Percentiles rank a stretch among this genome's conserved stretches.
These are phyloP conservation scores for Mustela lutreola DNA, from an alignment of 2,113 vertebrate genomes.

Conservation along the genomic window DNA sequence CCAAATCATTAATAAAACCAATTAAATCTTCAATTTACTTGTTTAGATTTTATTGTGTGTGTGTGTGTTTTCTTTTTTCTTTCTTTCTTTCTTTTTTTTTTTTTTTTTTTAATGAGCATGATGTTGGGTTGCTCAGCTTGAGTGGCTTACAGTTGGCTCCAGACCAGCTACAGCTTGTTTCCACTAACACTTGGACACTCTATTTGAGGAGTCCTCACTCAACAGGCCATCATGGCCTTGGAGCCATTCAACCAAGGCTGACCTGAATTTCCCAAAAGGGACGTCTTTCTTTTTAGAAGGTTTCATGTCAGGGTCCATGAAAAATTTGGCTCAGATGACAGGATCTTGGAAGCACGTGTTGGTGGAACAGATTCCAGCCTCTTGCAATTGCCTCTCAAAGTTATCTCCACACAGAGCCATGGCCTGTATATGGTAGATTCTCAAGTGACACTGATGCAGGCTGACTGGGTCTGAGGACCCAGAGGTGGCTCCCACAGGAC, in stretches of 20 bases:
- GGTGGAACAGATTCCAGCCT: neutral
- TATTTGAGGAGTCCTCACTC: neutral
- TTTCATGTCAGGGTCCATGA: neutral
- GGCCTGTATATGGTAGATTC: neutral
- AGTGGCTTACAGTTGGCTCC: neutral
- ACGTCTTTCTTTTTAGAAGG: neutral
- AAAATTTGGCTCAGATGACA: neutral
- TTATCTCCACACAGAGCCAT: neutral
- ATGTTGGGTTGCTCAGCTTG: neutral
- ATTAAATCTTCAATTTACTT: neutral
- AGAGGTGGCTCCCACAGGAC: neutral
- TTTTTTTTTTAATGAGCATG: too few relatives aligned
- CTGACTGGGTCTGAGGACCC: neutral
- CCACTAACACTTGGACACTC: neutral
- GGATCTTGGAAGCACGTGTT: too few relatives aligned
- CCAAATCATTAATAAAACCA: neutral
- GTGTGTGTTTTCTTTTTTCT: too few relatives aligned
- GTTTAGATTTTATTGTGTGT: neutral
- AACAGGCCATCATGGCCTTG: accelerated
- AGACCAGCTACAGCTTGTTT: neutral
- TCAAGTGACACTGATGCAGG: neutral
- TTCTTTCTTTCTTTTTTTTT: too few relatives aligned
- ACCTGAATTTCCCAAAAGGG: neutral
- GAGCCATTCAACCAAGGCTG: neutral
- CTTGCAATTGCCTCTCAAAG: neutral